These are phyloP conservation scores for Sebastes nivosus DNA, from an alignment of 2,797 vertebrate species.

Conservation along the genomic window DNA sequence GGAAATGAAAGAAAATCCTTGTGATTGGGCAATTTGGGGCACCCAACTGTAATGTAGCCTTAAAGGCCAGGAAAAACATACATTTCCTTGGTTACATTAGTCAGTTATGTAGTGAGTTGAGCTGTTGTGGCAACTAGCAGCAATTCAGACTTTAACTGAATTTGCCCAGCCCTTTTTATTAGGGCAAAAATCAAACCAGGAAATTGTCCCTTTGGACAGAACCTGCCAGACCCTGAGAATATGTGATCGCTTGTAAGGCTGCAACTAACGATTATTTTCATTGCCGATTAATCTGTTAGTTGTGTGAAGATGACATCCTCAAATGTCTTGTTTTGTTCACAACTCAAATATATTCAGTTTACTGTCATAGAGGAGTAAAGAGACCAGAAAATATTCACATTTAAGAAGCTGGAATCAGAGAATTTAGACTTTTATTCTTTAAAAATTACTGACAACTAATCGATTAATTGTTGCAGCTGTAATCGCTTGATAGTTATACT, in stretches of 20 bases:
- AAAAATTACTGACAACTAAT: too few relatives aligned
- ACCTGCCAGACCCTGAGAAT: constrained; percentile 43
- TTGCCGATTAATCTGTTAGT: too few relatives aligned
- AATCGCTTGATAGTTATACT: not conserved
- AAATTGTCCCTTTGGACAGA: constrained; percentile 45
- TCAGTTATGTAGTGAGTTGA: not conserved
- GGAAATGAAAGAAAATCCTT: not conserved
- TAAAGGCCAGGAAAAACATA: not conserved
- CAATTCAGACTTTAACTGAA: constrained; percentile 20
- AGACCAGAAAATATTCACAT: not conserved
- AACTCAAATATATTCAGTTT: too few relatives aligned
- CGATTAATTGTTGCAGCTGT: too few relatives aligned
- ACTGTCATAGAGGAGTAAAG: too few relatives aligned
- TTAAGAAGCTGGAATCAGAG: not conserved
- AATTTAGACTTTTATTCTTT: too few relatives aligned
- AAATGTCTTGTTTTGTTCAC: too few relatives aligned
- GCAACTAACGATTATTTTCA: too few relatives aligned
- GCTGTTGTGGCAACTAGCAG: not conserved
- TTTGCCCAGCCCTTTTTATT: not conserved
- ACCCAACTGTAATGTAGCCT: not conserved
- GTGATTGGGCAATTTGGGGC: not conserved
- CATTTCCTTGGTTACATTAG: not conserved
- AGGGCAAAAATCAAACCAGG: not conserved
- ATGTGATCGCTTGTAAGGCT: constrained; percentile 18
- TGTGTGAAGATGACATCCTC: too few relatives aligned